Evolutionary conservation across 2,888 invertebrate species (phyloP).

Genomic region (Meiosimyza platycephala): DNA sequence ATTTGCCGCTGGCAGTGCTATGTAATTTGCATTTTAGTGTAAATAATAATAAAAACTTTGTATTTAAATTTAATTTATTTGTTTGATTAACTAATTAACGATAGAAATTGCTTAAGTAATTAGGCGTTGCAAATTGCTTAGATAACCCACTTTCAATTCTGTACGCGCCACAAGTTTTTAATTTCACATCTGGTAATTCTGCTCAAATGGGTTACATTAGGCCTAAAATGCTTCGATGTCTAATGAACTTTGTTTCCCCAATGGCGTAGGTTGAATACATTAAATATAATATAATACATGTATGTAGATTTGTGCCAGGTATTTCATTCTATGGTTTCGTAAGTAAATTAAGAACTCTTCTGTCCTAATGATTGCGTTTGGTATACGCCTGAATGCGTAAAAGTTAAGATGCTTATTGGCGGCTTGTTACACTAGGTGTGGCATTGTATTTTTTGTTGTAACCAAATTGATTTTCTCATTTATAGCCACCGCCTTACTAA

Average conservation of each 20-base stretch:
- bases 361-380: not conserved
- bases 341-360: constrained; percentile 1
- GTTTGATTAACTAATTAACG: too few species aligned
- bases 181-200: too few species aligned
- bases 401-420: constrained; percentile 2
- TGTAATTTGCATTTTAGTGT: too few species aligned
- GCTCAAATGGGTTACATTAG: not conserved
- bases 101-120: too few species aligned
- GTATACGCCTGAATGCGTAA: not conserved
- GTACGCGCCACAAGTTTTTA: too few species aligned
- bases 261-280: not conserved
- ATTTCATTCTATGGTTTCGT: constrained; percentile 9
- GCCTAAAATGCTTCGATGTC: not conserved
- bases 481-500: not conserved
- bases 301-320: not conserved
- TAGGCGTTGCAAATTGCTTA: too few species aligned
- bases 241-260: not conserved
- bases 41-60: too few species aligned
- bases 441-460: not conserved
- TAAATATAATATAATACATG: not conserved
- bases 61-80: too few species aligned
- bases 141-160: too few species aligned
- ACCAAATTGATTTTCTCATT: not conserved
- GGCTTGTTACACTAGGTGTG: not conserved
- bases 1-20: too few species aligned